These are phyloP conservation scores for Cirrhinus molitorella DNA, from an alignment of 2,797 vertebrate genomes.

Conservation along the genomic window DNA sequence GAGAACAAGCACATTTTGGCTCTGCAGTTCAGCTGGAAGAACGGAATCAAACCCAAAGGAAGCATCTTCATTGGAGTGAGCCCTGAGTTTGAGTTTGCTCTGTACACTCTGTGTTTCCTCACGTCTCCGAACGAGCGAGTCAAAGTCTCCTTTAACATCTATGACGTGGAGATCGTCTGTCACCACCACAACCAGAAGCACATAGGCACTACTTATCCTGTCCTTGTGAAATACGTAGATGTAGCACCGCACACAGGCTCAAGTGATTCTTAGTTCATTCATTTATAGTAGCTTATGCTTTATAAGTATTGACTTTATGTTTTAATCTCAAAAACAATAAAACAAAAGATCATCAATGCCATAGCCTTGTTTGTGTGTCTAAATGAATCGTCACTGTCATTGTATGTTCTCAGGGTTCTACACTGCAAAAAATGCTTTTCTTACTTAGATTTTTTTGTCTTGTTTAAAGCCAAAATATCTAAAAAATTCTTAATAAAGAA, in stretches of 20 bases:
- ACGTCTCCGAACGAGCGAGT: slow-evolving; percentile 79
- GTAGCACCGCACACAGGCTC: slow-evolving; percentile 16
- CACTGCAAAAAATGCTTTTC: no score
- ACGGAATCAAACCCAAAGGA: slow-evolving; percentile 83
- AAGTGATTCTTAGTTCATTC: neutral
- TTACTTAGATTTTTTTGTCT: no score
- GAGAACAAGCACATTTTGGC: slow-evolving; percentile 84
- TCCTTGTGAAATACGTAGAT: slow-evolving; percentile 77
- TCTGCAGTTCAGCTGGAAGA: slow-evolving; percentile 86
- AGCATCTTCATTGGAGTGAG: slow-evolving; percentile 86
- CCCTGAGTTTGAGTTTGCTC: slow-evolving; percentile 84
- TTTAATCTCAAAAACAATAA: neutral
- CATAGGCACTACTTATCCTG: slow-evolving; percentile 84
- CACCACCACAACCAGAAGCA: slow-evolving; percentile 84
- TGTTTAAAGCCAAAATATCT: no score
- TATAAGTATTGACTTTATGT: neutral
- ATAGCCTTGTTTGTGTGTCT: neutral
- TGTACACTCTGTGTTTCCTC: slow-evolving; percentile 86
- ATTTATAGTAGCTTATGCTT: neutral
- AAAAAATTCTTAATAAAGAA: no score
- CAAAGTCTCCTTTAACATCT: slow-evolving; percentile 82
- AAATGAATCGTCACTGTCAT: no score
- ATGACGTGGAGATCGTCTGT: slow-evolving; percentile 84
- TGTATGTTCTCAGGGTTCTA: no score
- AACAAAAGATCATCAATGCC: neutral